Conservation (phyloP, 2,888 invertebrate species). For the Drosophila nigricruria region DNA sequence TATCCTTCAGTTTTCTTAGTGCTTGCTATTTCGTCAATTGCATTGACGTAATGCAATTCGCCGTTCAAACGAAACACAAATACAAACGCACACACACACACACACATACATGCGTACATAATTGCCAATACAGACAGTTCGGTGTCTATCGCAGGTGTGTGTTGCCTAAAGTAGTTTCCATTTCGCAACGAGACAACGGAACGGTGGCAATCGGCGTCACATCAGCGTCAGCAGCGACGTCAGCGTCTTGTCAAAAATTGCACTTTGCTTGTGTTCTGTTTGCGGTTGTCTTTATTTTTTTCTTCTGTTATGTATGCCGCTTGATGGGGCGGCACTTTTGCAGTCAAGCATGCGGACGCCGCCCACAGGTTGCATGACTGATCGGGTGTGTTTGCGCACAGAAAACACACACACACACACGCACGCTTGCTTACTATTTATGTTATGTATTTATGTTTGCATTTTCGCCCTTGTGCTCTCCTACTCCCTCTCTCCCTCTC, state of each 20-base stretch:
- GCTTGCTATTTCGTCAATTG: slow-evolving; percentile 53
- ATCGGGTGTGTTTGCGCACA: slow-evolving; percentile 33
- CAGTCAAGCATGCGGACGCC: slow-evolving; percentile 42
- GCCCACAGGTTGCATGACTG: slow-evolving; percentile 47
- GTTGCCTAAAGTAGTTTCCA: slow-evolving; percentile 72
- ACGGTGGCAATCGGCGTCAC: slow-evolving; percentile 36
- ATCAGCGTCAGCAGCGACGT: slow-evolving; percentile 49
- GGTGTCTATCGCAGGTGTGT: slow-evolving; percentile 70
- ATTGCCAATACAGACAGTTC: slow-evolving; percentile 28
- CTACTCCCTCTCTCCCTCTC: background rate
- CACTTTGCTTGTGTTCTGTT: slow-evolving; percentile 39
- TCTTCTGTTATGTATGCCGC: slow-evolving; percentile 54
- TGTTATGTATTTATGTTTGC: slow-evolving; percentile 9
- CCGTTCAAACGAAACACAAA: slow-evolving; percentile 38
- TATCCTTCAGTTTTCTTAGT: slow-evolving; percentile 59
- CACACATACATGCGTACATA: background rate
- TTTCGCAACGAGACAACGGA: slow-evolving; percentile 58
- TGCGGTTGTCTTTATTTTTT: slow-evolving; percentile 21
- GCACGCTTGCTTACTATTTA: background rate
- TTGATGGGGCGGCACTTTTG: slow-evolving; percentile 47
- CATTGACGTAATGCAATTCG: slow-evolving; percentile 68
- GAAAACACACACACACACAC: background rate
- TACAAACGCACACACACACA: slow-evolving; percentile 23
- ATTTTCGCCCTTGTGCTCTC: slow-evolving; percentile 29
- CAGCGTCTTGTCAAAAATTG: slow-evolving; percentile 61